phyloP scores from a whole-genome alignment of 2,113 vertebrate genomes.

The Cricetomys ansorgei region DNA sequence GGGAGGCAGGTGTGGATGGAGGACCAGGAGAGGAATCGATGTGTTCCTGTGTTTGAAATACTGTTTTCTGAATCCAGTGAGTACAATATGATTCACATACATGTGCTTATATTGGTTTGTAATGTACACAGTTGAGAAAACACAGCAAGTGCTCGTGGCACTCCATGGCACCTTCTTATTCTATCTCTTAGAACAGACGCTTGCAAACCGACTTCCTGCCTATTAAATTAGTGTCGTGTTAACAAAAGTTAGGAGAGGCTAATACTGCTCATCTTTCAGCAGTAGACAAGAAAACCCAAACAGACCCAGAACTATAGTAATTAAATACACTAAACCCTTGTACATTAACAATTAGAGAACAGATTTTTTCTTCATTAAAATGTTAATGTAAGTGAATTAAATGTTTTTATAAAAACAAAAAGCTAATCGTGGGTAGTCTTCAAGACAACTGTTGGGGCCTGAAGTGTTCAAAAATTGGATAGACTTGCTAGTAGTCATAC shows the following conservation, averaged over 20 bases:
- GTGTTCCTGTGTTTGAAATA: slow-evolving; percentile 59
- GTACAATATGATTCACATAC: neutral
- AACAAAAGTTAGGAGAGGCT: slow-evolving; percentile 37
- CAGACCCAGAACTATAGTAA: slow-evolving; percentile 14
- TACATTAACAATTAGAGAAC: neutral
- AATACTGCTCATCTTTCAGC: neutral
- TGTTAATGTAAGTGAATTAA: slow-evolving; percentile 34
- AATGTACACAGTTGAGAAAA: neutral
- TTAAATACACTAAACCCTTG: slow-evolving; percentile 18
- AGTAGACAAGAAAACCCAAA: neutral
- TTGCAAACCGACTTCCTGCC: neutral
- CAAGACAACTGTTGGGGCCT: neutral
- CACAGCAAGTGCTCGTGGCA: slow-evolving; percentile 13
- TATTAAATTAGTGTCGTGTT: slow-evolving; percentile 46
- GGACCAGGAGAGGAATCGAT: neutral
- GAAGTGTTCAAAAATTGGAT: neutral
- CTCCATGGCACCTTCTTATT: neutral
- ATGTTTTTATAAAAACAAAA: slow-evolving; percentile 14
- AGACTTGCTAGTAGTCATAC: neutral
- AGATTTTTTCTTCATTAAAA: slow-evolving; percentile 12
- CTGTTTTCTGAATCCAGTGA: neutral
- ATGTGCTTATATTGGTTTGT: slow-evolving; percentile 27
- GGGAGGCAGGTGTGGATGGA: neutral
- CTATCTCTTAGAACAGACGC: slow-evolving; percentile 28
- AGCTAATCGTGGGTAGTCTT: slow-evolving; percentile 28